Base-by-base conservation (phyloP, 2,888 invertebrate genomes). In the Plagodis pulveraria region DNA sequence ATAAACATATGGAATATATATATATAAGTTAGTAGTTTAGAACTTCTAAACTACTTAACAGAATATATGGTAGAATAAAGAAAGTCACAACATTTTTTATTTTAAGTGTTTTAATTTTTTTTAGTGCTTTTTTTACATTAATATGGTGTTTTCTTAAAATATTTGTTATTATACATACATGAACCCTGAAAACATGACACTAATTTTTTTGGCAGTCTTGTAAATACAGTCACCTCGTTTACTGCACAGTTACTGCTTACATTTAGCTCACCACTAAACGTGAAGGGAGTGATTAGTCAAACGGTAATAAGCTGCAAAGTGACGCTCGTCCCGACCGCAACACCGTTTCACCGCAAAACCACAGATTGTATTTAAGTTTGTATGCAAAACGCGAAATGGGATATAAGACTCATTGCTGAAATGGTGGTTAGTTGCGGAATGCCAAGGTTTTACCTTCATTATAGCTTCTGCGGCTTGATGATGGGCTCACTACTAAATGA, bases 321-420 rank as follows among this genome's bases (percentile, higher is more conserved):
- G 42, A 34, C 45, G 36, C 44, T 44, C 32, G 38, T 38, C 35
- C 6, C 46, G 50, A 48, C 55, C 59, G 51, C 59, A 59, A 38
- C 43, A 22, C n/a, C 35, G 40, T 11, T 50, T 32, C 43, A 51
- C 59, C 59, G 40, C 58, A 59, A 52, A 40, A 40, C 40, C 40
- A 10, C 40, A 10, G 40, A 10, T 40, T 10, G 10, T 10, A 40
- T 40, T 40, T 9, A 5, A 40, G 40, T 40, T 10, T 5, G 10
- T 40, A 40, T 10, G 9, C 0, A 6, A 40, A 58, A 50, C 36
- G 50, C 45, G 50, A 53, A 33, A 49, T 58, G 49, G 34, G 40
- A 40, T 44, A 43, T 32, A 32, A 47, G 10, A 48, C 58, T 58
- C 54, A 48, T 59, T 47, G 36, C 11, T 44, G 40, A 9, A 45